Base-by-base conservation (phyloP, 2,797 vertebrate species). In the Danio albolineatus region DNA sequence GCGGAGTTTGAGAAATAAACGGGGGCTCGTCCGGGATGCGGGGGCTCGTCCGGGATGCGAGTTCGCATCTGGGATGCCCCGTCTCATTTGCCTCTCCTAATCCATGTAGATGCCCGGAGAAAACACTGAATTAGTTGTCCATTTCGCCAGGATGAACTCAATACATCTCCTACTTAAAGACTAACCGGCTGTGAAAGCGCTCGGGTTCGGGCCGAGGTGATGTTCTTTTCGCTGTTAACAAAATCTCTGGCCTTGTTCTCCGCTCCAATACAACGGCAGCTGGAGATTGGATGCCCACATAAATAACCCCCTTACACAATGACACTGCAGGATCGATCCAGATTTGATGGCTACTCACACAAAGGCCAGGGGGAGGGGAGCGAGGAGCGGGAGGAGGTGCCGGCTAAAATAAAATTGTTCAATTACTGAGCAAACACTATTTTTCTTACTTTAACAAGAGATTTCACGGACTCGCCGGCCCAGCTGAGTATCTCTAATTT, bases 391-490 rank as follows among this genome's bases (percentile, higher is more conserved):
- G 89, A 91, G 83, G 74, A 85, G 71, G 71, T 82, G 57, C 81
- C 86, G 86, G 90, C 93, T 86, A 95, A 95, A 95, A 95, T 95
- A 96, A 96, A 98, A 97, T 95, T 96, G 96, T 99, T 97, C 96
- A 98, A 98, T 98, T 98, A 97, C 96, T 94, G 95, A 95, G 95
- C 92, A 92, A 97, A 96, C 96, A 96, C 96, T 94, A 97, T 98
- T 98, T 98, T 96, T 98, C 96, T 97, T 95, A 96, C 95, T 97
- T 95, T 99, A 98, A 98, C 96, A 97, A 97, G 96, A 97, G 96
- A 99, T 99, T 98, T 98, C 97, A 98, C 94, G 97, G 96, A 95
- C 94, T 95, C 95, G 95, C 95, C 94, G 95, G 96, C 93, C 96
- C 97, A 97, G 96, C 96, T 97, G 96, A 97, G 96, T 95, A 94